Percentiles rank a stretch among this genome's conserved stretches.
Evolutionary conservation across 2,113 vertebrate species (phyloP).

Genomic region (rat (Rattus norvegicus)): GRCr8 NC_086022.1:162411501-162412000

Average conservation of each 20-base stretch:
- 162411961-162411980: not conserved
- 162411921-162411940: accelerated
- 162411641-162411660: not conserved
- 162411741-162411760: not conserved
- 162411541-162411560: not conserved
- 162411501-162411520: not conserved
- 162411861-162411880: not conserved
- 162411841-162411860: not conserved
- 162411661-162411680: accelerated
- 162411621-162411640: not conserved
- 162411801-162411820: too few species aligned
- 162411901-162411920: not conserved
- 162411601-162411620: not conserved
- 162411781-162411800: not conserved
- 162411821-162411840: too few species aligned
- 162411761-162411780: too few species aligned
- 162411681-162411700: too few species aligned
- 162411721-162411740: not conserved
- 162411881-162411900: not conserved
- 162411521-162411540: not conserved
- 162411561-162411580: not conserved
- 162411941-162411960: not conserved
- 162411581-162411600: not conserved
- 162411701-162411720: not conserved
- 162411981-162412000: not conserved